Base-by-base conservation (phyloP, 1,140 invertebrate species). In the Manduca sexta region DNA sequence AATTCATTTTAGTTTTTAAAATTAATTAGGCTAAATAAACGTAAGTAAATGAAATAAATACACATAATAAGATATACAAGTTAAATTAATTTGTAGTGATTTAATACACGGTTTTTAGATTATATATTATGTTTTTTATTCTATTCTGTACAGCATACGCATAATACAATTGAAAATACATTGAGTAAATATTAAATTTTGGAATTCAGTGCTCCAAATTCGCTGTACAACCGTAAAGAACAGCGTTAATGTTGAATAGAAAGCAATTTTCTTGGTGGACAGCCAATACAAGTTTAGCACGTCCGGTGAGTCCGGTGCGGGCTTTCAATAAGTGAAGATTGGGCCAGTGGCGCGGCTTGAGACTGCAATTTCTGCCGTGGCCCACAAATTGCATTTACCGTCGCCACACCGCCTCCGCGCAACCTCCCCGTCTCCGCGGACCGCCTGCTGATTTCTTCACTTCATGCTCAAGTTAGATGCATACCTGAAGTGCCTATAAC, bases 361-460 rank as follows among this genome's bases (percentile, higher is more conserved):
- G 8, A 21, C 31, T 13, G 17, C 37, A 43, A 42, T 26, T 26
- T 26, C 21, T 5, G 4, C 8, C 21, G 4, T 26, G 21, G 40
- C 39, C 57, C 60, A 45, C 59, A 76, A 76, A 81, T 78, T 80
- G 72, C 69, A 74, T 74, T 68, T 66, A 53, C 55, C 54, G 63
- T 47, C n/a, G n/a, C n/a, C n/a, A n/a, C 21, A 8, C 8, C 4
- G 21, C 8, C 21, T 0, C 4, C 21, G 21, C 21, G 4, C 21
- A 8, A 26, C 21, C 8, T 8, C 21, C 52, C 55, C 49, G 62
- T 45, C 56, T 51, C 49, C 17, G 26, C 14, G 49, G 49, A 54
- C 51, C 38, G 29, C 35, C 30, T 7, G 41, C 40, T 33, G 43
- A 48, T 45, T 49, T 62, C 57, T 46, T 49, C 49, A 59, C 58